A percentile compares a stretch with the other conserved stretches of the same genome.
phyloP scores from a whole-genome alignment of 2,113 vertebrate species.

The Danionella cerebrum region DNA sequence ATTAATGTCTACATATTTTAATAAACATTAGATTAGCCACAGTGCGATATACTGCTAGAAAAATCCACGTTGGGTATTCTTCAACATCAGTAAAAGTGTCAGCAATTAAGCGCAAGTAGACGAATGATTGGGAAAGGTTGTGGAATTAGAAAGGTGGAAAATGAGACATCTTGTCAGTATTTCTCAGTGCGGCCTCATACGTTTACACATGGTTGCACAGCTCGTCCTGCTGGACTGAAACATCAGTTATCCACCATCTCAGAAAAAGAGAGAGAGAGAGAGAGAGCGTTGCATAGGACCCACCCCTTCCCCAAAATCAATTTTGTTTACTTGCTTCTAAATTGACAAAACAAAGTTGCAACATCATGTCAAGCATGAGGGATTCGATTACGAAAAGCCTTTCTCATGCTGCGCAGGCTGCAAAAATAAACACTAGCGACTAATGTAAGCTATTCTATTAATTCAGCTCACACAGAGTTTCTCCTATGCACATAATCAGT shows the following conservation, averaged over 20 bases:
- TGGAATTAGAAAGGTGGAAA: too few species aligned
- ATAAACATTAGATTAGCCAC: too few species aligned
- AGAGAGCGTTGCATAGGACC: too few species aligned
- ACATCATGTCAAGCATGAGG: neutral
- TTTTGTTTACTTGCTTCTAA: neutral
- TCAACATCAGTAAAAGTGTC: slow-evolving; percentile 14
- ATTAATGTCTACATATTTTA: too few species aligned
- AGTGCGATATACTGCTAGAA: too few species aligned
- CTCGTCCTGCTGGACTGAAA: too few species aligned
- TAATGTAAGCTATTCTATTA: neutral
- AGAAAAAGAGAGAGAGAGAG: neutral
- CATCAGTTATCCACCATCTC: neutral
- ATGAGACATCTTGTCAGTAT: neutral
- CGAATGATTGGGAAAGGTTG: neutral
- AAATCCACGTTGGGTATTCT: too few species aligned
- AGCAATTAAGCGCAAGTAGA: neutral
- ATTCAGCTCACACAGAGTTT: neutral
- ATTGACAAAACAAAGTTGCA: neutral
- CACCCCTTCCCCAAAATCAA: neutral
- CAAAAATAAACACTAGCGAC: neutral
- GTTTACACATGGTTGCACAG: too few species aligned
- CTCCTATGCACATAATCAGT: neutral
- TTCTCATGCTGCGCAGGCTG: neutral
- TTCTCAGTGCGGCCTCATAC: neutral
- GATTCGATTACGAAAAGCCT: neutral